Evolutionary conservation across 1,140 invertebrate species (phyloP).

Genomic region (Conus betulinus): DNA sequence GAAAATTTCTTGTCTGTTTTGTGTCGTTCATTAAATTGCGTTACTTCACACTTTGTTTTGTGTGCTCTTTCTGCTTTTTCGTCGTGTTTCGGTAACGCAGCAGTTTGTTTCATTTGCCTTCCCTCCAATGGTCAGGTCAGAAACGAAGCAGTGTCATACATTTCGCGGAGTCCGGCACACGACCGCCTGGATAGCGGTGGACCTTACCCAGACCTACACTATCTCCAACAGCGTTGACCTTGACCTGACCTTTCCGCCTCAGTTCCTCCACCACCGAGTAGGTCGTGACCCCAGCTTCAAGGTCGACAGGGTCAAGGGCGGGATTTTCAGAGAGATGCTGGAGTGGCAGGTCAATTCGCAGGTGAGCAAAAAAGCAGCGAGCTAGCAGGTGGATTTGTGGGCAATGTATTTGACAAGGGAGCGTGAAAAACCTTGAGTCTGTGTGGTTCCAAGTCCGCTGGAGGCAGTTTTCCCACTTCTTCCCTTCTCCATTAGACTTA

Average conservation of each 20-base stretch:
- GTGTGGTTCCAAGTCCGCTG: no score
- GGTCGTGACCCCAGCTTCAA: constrained; percentile 52
- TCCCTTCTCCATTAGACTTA: no score
- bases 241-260: constrained; percentile 43
- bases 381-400: no score
- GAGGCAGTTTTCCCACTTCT: no score
- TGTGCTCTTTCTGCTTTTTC: no score
- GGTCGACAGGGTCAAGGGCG: constrained; percentile 50
- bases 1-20: no score
- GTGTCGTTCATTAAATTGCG: no score
- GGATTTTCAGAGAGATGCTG: constrained; percentile 49
- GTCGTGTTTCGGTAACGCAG: no score
- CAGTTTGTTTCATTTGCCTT: no score
- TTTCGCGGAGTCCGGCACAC: constrained; percentile 48
- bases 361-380: constrained; percentile 8
- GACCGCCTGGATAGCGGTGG: constrained; percentile 51
- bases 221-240: constrained; percentile 44
- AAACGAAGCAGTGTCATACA: constrained; percentile 47
- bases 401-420: no score
- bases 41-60: no score
- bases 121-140: constrained; percentile 17
- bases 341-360: constrained; percentile 53
- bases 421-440: no score
- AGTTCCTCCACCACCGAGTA: constrained; percentile 44
- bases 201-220: constrained; percentile 48